Conservation (phyloP, 2,113 vertebrate genomes). For the Thinocorus orbignyianus region DNA sequence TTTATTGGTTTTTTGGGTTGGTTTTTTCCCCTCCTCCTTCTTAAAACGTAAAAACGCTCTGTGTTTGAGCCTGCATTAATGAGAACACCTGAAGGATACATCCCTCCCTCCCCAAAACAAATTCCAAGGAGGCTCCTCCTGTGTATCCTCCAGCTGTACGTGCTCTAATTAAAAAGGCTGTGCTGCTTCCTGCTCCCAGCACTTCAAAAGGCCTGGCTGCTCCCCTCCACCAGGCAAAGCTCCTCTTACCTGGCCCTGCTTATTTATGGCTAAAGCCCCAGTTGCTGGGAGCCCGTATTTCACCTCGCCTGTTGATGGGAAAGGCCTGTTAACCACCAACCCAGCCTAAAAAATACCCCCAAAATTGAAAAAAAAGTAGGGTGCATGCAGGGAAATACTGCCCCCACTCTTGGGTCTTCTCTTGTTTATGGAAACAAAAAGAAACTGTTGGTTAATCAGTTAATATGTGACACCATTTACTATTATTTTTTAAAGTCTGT, state of each 20-base stretch:
- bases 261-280: constrained; percentile 61
- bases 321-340: neutral
- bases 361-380: neutral
- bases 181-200: constrained; percentile 74
- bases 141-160: constrained; percentile 73
- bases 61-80: constrained; percentile 64
- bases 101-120: constrained; percentile 68
- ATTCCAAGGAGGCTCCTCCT: constrained; percentile 59
- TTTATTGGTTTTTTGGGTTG: neutral
- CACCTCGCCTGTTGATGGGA: neutral
- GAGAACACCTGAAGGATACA: constrained; percentile 73
- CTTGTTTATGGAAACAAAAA: neutral
- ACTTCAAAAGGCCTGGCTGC: constrained; percentile 79
- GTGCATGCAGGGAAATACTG: neutral
- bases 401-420: rapidly evolving
- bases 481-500: too few relatives aligned
- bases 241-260: constrained; percentile 72
- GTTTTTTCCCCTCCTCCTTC: neutral
- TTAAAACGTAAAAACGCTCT: constrained; percentile 36
- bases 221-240: constrained; percentile 62
- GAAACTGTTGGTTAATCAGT: neutral
- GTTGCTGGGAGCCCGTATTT: constrained; percentile 22
- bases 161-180: constrained; percentile 83
- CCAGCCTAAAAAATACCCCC: neutral
- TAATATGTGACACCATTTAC: neutral